These are phyloP conservation scores for Brachypodius melanocephalos DNA, from an alignment of 2,113 vertebrate genomes.

Conservation along the genomic window DNA sequence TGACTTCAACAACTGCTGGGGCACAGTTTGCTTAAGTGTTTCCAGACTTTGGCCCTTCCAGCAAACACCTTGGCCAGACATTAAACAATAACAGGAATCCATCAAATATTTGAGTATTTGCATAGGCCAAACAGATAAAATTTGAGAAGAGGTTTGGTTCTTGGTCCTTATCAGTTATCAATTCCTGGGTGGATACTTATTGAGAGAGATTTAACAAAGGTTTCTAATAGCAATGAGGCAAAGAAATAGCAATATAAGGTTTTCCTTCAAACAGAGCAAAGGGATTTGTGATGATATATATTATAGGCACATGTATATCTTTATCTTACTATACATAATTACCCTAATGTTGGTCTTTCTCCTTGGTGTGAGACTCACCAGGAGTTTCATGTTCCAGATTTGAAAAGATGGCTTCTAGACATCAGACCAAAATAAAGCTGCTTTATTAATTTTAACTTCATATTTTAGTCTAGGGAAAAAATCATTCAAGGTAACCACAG, in stretches of 20 bases:
- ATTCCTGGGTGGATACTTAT: not conserved
- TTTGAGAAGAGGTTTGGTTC: not conserved
- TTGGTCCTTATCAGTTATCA: not conserved
- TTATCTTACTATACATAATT: not conserved
- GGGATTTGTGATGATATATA: not conserved
- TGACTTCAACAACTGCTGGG: not conserved
- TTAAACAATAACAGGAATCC: not conserved
- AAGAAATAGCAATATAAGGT: not conserved
- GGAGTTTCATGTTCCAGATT: not conserved
- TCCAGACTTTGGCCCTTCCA: conserved; percentile 5
- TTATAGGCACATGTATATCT: not conserved
- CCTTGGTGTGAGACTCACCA: not conserved
- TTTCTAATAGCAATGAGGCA: not conserved
- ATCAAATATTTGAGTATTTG: not conserved
- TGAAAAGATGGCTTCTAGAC: not conserved
- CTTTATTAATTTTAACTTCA: not conserved
- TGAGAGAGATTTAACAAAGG: not conserved
- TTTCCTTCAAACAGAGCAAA: not conserved
- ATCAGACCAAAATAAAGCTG: not conserved
- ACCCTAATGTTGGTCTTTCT: not conserved
- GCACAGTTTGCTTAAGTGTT: not conserved
- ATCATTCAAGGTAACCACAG: not conserved
- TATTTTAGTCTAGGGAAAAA: not conserved
- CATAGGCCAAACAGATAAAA: not conserved
- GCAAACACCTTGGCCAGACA: not conserved